These are phyloP conservation scores for Ictalurus furcatus DNA, from an alignment of 2,113 vertebrate genomes.

Conservation along the genomic window DNA sequence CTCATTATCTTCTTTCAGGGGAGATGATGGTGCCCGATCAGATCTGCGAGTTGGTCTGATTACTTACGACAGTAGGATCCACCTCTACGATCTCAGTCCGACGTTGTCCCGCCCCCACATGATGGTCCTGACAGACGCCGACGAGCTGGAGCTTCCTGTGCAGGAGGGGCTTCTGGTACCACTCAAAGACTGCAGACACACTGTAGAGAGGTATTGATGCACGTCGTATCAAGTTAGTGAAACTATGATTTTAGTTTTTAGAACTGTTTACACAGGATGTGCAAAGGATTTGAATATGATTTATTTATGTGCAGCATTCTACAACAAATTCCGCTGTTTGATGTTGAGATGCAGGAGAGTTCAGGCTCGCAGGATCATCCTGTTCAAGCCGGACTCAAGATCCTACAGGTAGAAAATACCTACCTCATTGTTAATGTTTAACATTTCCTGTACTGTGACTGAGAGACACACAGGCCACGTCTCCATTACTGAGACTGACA, in stretches of 20 bases:
- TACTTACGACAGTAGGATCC: slow-evolving; percentile 75
- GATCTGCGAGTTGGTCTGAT: slow-evolving; percentile 72
- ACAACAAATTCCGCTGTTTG: slow-evolving; percentile 67
- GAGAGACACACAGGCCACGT: neutral
- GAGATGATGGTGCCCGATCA: slow-evolving; percentile 41
- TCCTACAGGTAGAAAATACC: slow-evolving; percentile 67
- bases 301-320: slow-evolving; percentile 61
- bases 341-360: slow-evolving; percentile 52
- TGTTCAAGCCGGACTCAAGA: slow-evolving; percentile 66
- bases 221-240: neutral
- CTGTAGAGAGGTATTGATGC: slow-evolving; percentile 64
- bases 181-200: slow-evolving; percentile 64
- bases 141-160: slow-evolving; percentile 74
- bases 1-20: slow-evolving; percentile 52
- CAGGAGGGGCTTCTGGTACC: slow-evolving; percentile 74
- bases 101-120: slow-evolving; percentile 75
- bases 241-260: neutral
- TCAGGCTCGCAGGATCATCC: slow-evolving; percentile 65
- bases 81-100: slow-evolving; percentile 75
- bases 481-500: neutral
- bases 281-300: neutral
- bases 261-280: neutral
- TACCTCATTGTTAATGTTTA: neutral
- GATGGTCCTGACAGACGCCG: slow-evolving; percentile 74
- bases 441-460: neutral